Evolutionary conservation across 2,888 invertebrate species (phyloP), one percentile per base, ranked within the genome.

Genomic region (Melikaiella ostensackeni): DNA sequence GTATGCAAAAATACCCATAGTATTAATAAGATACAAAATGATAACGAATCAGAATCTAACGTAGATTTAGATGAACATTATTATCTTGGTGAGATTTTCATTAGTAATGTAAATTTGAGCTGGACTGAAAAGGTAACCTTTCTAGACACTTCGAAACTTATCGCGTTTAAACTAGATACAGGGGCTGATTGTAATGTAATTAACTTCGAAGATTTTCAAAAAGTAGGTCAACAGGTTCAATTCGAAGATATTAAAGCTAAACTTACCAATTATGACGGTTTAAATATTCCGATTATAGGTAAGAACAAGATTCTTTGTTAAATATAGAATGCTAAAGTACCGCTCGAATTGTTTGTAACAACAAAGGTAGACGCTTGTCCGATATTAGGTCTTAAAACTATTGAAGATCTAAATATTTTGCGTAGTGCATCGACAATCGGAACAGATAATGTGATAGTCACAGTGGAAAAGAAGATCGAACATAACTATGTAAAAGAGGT

Each of bases 381-480:
- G 30, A n/a, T 70, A 13, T 6, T 74, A 81, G 64, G 66, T 11
- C n/a, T 76, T 1, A 66, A 42, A 35, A 73, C 33, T 24, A 61
- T 76, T 8, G 38, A 81, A 78, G 64, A 33, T 21, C n/a, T 82
- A 13, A 61, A 75, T 8, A 16, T 83, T 9, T 63, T 74, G 16
- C 19, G 27, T 19, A 13, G 74, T 64, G 57, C 66, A 42, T 19
- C 27, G 21, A 30, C 33, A 33, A 35, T 24, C 2, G 13, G 42
- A 61, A 42, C 2, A 46, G 9, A 50, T 70, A 77, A 11, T 35
- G 2, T 35, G 35, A 35, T 33, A 24, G 16, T 19, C 57, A 13
- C 74, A 27, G 24, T 79, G 64, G 42, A 42, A 38, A 7, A 64
- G 46, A 64, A 64, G 38, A 42, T 16, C 1, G 19, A 57, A 0